Evolutionary conservation across 2,888 invertebrate genomes (phyloP).

Genomic region (Zygothrica quintamaculata): DNA sequence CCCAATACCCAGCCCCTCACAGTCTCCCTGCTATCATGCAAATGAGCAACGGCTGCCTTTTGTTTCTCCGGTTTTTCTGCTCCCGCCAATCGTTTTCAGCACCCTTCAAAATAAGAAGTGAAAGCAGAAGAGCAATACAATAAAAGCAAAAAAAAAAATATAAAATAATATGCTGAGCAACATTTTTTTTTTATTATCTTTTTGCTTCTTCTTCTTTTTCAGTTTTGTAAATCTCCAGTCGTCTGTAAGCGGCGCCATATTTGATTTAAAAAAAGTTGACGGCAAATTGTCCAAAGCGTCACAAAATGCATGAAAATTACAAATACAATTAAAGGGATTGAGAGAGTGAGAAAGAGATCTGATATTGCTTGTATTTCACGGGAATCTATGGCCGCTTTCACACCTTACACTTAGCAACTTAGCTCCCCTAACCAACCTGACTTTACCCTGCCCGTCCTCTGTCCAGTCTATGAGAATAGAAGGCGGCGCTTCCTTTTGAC

Average conservation of each 20-base stretch:
- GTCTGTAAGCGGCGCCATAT: constrained; percentile 62
- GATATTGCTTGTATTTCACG: constrained; percentile 26
- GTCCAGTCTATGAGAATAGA: too few species aligned
- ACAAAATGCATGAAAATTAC: constrained; percentile 65
- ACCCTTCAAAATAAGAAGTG: background rate
- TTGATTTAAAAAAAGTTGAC: constrained; percentile 77
- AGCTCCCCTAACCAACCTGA: constrained; percentile 19
- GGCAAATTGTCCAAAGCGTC: constrained; percentile 68
- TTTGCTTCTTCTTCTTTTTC: too few species aligned
- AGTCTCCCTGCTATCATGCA: constrained; percentile 50
- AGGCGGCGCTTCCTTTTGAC: constrained; percentile 68
- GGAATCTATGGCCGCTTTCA: constrained; percentile 61
- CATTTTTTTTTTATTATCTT: constrained; percentile 26
- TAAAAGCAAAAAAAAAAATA: constrained; percentile 10
- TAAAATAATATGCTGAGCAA: constrained; percentile 60
- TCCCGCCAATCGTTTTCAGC: background rate
- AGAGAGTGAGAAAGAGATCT: background rate
- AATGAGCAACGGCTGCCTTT: constrained; percentile 75
- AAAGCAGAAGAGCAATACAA: too few species aligned
- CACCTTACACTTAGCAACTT: constrained; percentile 68
- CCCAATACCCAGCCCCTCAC: background rate
- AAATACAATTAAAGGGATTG: constrained; percentile 69
- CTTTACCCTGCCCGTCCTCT: too few species aligned
- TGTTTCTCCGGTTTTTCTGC: constrained; percentile 58
- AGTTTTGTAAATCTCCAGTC: constrained; percentile 19